phyloP scores from a whole-genome alignment of 2,113 vertebrate species.

The Pristiophorus japonicus region DNA sequence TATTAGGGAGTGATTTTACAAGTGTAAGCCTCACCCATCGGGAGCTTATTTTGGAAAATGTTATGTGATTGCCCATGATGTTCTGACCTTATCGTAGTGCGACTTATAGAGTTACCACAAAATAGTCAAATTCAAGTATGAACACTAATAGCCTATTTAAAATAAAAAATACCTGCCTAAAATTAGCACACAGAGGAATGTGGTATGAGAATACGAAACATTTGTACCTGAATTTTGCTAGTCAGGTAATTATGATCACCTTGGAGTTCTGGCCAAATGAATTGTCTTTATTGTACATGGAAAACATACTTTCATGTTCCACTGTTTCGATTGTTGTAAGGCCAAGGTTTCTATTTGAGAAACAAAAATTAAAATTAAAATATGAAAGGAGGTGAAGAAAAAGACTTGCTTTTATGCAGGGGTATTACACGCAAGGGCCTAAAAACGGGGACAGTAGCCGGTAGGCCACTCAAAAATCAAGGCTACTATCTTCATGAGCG shows the following conservation, averaged over 20 bases:
- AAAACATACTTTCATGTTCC: neutral
- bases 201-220: no score
- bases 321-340: neutral
- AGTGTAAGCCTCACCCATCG: neutral
- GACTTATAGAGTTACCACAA: neutral
- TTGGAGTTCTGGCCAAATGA: neutral
- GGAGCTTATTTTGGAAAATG: neutral
- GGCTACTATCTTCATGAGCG: neutral
- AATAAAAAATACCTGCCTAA: neutral
- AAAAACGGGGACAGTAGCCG: neutral
- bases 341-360: neutral
- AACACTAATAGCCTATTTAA: neutral
- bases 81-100: neutral
- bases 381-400: neutral
- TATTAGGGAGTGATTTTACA: neutral
- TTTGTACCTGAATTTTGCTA: no score
- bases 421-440: neutral
- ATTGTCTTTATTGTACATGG: neutral
- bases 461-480: neutral
- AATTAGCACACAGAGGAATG: no score
- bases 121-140: neutral
- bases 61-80: neutral
- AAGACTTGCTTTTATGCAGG: neutral
- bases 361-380: neutral
- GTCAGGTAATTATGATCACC: neutral